Conservation (phyloP, 2,797 vertebrate species). For the Myotis daubentonii region DNA sequence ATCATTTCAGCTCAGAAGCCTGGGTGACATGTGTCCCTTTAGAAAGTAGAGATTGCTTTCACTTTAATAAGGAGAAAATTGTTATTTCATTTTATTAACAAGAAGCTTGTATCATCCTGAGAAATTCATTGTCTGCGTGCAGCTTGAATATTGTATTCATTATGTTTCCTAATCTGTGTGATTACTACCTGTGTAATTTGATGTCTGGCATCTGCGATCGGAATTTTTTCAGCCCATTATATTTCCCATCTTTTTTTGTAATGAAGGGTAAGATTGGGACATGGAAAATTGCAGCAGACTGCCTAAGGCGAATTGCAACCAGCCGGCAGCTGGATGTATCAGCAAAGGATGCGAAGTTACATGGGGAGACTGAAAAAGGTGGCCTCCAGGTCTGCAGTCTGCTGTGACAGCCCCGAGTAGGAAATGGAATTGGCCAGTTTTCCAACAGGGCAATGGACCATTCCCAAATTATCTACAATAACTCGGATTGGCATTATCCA, state of each 20-base stretch:
- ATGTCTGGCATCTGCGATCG: slow-evolving; percentile 74
- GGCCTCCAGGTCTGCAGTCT: background rate
- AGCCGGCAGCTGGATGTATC: slow-evolving; percentile 61
- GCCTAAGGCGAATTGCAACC: slow-evolving; percentile 74
- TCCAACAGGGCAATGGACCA: background rate
- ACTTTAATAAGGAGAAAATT: slow-evolving; percentile 76
- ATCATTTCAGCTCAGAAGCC: slow-evolving; percentile 64
- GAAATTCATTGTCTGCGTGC: slow-evolving; percentile 73
- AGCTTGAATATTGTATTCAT: slow-evolving; percentile 76
- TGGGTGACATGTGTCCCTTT: slow-evolving; percentile 69
- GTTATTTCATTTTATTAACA: slow-evolving; percentile 80
- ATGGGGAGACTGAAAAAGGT: background rate
- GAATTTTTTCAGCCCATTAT: slow-evolving; percentile 80
- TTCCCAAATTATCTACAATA: background rate
- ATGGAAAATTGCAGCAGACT: slow-evolving; percentile 72
- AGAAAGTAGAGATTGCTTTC: slow-evolving; percentile 75
- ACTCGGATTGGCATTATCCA: background rate
- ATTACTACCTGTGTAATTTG: slow-evolving; percentile 79
- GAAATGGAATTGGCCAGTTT: slow-evolving; percentile 29
- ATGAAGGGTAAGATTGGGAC: slow-evolving; percentile 65
- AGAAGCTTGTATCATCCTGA: slow-evolving; percentile 68
- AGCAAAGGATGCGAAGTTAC: background rate
- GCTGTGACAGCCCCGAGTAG: background rate
- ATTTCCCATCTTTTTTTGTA: slow-evolving; percentile 69
- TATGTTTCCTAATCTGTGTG: slow-evolving; percentile 76